phyloP scores from a whole-genome alignment of 2,888 invertebrate species.

The Scaptomyza cyrtandrae region DNA sequence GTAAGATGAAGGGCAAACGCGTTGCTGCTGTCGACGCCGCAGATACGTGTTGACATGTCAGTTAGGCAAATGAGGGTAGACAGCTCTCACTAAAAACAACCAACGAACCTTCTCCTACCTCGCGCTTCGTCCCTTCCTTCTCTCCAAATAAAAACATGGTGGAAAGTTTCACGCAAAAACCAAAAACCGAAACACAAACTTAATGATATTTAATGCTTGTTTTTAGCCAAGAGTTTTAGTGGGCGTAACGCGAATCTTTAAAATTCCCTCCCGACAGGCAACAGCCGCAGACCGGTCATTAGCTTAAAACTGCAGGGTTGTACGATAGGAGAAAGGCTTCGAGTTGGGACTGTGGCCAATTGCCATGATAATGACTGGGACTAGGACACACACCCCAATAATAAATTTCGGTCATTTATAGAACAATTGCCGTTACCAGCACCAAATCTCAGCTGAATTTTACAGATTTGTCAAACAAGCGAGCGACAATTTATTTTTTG shows the following conservation, averaged over 20 bases:
- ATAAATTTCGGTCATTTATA: constrained; percentile 66
- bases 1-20: constrained; percentile 48
- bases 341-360: constrained; percentile 24
- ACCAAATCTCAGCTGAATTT: constrained; percentile 45
- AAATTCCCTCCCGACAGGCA: constrained; percentile 1
- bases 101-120: background rate
- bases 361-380: constrained; percentile 33
- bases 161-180: constrained; percentile 6
- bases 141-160: background rate
- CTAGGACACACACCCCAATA: constrained; percentile 26
- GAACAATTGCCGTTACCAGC: constrained; percentile 56
- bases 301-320: constrained; percentile 28
- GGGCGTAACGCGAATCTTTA: constrained; percentile 26
- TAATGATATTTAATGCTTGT: constrained; percentile 32
- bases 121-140: background rate
- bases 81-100: constrained; percentile 40
- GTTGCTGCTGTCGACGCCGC: constrained; percentile 28
- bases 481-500: too few species aligned
- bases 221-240: constrained; percentile 14
- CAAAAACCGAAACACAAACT: constrained; percentile 18
- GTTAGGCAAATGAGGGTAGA: constrained; percentile 80
- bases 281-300: constrained; percentile 63
- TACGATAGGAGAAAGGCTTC: background rate
- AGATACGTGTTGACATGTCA: constrained; percentile 73
- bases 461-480: constrained; percentile 50